A percentile compares a stretch with the other conserved stretches of the same genome.
These are phyloP conservation scores for Athripsodes cinereus DNA, from an alignment of 2,888 invertebrate species.

Conservation along the genomic window DNA sequence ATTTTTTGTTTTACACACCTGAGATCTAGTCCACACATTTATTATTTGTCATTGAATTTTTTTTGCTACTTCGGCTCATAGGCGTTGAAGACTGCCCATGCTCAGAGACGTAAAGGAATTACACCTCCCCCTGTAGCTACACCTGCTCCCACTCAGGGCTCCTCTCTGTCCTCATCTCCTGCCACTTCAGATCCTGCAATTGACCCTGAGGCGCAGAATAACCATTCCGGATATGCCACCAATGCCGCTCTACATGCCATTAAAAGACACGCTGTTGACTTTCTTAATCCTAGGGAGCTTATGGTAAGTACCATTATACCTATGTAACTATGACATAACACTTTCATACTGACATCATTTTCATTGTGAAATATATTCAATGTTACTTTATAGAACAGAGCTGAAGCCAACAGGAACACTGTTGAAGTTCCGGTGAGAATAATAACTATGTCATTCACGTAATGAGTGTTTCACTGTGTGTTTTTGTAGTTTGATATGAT, in stretches of 20 bases:
- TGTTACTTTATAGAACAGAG: constrained; percentile 46
- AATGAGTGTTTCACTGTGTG: constrained; percentile 21
- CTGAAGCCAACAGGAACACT: constrained; percentile 42
- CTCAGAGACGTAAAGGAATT: constrained; percentile 55
- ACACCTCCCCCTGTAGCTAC: constrained; percentile 31
- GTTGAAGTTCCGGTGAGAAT: constrained; percentile 45
- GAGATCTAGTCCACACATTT: too few species aligned
- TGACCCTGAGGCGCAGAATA: not conserved
- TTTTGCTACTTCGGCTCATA: too few species aligned
- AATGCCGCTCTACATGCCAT: constrained; percentile 97
- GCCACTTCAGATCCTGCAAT: not conserved
- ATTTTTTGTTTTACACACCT: too few species aligned
- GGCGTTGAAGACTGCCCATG: constrained; percentile 58
- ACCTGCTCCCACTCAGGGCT: constrained; percentile 23
- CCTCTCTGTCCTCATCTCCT: not conserved
- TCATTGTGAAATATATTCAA: too few species aligned
- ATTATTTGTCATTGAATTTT: not conserved
- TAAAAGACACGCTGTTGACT: constrained; percentile 88
- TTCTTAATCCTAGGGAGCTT: constrained; percentile 82
- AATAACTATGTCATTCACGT: constrained; percentile 8
- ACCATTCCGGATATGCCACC: constrained; percentile 74
- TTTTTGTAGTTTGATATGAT: constrained; percentile 25
- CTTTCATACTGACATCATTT: too few species aligned
- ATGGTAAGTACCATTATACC: constrained; percentile 54
- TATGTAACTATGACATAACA: not conserved